A percentile compares a stretch with the other conserved stretches of the same genome.
phyloP scores from a whole-genome alignment of 2,888 invertebrate genomes.

The Apamea sordens region DNA sequence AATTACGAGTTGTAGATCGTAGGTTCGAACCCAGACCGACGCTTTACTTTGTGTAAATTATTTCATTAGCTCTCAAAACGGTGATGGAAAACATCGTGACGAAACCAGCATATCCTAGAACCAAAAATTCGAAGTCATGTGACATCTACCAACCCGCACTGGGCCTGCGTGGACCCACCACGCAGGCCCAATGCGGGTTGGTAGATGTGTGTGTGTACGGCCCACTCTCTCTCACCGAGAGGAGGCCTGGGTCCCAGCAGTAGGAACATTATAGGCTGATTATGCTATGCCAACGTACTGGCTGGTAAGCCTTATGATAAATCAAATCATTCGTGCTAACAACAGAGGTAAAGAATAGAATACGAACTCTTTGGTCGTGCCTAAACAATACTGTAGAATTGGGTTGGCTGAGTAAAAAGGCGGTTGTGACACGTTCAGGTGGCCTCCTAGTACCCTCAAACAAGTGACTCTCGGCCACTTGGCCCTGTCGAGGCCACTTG shows the following conservation, averaged over 20 bases:
- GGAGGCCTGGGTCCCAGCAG: neutral
- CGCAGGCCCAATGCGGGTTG: no score
- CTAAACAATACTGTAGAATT: constrained; percentile 78
- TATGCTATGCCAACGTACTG: neutral
- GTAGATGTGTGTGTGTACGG: no score
- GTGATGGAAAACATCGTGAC: neutral
- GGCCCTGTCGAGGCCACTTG: constrained; percentile 74
- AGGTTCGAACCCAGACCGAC: neutral
- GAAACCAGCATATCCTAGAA: neutral
- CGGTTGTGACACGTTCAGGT: constrained; percentile 79
- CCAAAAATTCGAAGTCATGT: neutral
- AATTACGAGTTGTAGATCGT: neutral
- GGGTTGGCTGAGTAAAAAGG: constrained; percentile 74
- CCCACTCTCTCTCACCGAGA: neutral
- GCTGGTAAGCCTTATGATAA: neutral
- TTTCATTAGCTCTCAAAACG: neutral
- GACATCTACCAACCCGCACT: neutral
- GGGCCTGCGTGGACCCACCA: neutral
- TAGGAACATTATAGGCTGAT: neutral
- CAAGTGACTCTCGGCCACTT: constrained; percentile 71
- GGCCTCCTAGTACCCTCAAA: constrained; percentile 69
- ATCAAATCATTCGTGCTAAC: constrained; percentile 16
- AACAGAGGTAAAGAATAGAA: constrained; percentile 62
- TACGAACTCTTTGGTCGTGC: constrained; percentile 62
- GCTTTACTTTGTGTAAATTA: no score